Evolutionary conservation across 1,140 invertebrate genomes (phyloP).

Genomic region (Zaprionus africanus): DNA sequence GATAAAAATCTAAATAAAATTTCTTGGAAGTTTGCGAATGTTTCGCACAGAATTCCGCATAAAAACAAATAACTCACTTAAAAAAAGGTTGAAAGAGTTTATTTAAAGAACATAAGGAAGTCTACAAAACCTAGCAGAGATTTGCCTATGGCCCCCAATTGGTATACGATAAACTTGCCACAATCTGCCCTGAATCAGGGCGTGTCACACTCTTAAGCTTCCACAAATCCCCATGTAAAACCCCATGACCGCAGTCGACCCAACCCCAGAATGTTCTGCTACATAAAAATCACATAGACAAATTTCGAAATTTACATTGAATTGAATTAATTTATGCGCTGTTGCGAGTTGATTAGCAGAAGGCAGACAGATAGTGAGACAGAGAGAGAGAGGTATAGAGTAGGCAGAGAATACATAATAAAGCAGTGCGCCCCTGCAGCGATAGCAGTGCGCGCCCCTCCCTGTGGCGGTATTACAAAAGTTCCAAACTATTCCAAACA

Average conservation of each 20-base stretch:
- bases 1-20: constrained; percentile 21
- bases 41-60: constrained; percentile 25
- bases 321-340: constrained; percentile 66
- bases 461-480: constrained; percentile 53
- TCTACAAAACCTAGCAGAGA: background rate
- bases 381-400: background rate
- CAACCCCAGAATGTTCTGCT: constrained; percentile 49
- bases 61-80: constrained; percentile 11
- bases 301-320: constrained; percentile 78
- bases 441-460: constrained; percentile 12
- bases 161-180: background rate
- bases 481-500: constrained; percentile 39
- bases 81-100: background rate
- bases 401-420: constrained; percentile 6
- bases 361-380: constrained; percentile 14
- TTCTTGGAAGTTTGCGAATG: constrained; percentile 25
- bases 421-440: constrained; percentile 27
- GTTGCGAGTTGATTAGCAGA: constrained; percentile 59
- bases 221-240: constrained; percentile 27
- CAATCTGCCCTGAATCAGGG: constrained; percentile 31
- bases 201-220: constrained; percentile 22
- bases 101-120: too few species aligned
- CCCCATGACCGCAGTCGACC: constrained; percentile 34
- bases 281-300: constrained; percentile 62
- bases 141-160: rapidly evolving